Percentiles rank a stretch among this genome's conserved stretches.
Conservation (phyloP, 2,888 invertebrate species). For the Drosophila melanosoma region DNA sequence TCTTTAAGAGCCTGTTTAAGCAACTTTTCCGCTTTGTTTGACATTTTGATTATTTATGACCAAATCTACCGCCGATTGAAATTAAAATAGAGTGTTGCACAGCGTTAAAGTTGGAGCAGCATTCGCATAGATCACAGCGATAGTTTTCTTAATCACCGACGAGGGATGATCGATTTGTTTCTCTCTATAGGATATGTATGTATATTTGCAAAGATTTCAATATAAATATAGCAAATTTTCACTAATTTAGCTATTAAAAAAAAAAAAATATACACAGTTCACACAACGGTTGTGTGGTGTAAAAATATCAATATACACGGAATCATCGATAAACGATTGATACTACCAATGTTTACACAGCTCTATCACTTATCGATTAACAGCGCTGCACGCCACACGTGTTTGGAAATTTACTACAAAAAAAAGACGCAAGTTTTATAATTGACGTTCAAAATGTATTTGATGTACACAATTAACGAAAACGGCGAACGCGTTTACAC, state of each 20-base stretch:
- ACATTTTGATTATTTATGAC: slow-evolving; percentile 37
- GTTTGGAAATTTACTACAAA: slow-evolving; percentile 44
- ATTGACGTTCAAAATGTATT: slow-evolving; percentile 87
- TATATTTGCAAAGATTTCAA: not conserved
- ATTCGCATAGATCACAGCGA: not conserved
- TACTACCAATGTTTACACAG: not conserved
- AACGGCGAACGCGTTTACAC: slow-evolving; percentile 94
- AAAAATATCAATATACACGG: not conserved
- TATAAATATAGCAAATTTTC: not conserved
- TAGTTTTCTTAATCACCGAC: not conserved
- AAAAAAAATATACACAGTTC: not conserved
- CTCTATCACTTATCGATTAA: slow-evolving; percentile 7
- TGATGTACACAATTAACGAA: slow-evolving; percentile 91
- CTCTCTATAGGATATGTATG: not conserved
- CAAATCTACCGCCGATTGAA: slow-evolving; percentile 25
- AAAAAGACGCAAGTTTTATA: slow-evolving; percentile 1
- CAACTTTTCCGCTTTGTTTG: slow-evolving; percentile 77
- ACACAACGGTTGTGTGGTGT: not conserved
- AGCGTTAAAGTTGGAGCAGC: not conserved
- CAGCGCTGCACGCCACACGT: slow-evolving; percentile 51
- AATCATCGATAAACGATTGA: not conserved
- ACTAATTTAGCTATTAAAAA: no score
- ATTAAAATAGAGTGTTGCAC: slow-evolving; percentile 16
- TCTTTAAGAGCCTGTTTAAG: slow-evolving; percentile 77
- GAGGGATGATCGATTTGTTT: not conserved